Evolutionary conservation across 2,113 vertebrate genomes (phyloP).

Genomic region (Rhombomys opimus): DNA sequence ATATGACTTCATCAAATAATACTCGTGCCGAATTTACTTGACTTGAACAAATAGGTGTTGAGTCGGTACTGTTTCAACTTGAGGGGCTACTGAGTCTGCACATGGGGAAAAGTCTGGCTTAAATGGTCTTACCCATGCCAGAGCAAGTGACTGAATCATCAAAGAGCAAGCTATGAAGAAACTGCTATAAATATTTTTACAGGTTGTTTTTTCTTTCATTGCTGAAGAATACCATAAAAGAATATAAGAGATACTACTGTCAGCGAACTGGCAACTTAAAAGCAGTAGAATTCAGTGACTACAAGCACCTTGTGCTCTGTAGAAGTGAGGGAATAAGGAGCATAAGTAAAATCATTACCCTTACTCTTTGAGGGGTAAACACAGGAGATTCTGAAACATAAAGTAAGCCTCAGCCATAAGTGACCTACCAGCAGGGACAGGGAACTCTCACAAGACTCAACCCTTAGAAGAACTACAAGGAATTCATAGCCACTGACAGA

Average conservation of each 20-base stretch:
- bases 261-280: not conserved
- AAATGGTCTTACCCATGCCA: not conserved
- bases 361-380: not conserved
- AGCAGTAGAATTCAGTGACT: not conserved
- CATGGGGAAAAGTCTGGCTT: not conserved
- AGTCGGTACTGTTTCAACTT: not conserved
- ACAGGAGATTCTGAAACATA: not conserved
- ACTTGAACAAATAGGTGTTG: not conserved
- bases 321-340: not conserved
- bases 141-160: not conserved
- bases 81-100: not conserved
- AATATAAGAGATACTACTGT: not conserved
- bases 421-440: not conserved
- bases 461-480: not conserved
- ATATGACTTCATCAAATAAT: conserved; percentile 22
- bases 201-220: not conserved
- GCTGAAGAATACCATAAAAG: conserved; percentile 43
- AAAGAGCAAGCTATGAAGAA: not conserved
- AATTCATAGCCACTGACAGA: not conserved
- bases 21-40: not conserved
- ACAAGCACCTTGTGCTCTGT: not conserved
- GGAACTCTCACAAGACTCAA: not conserved
- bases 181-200: conserved; percentile 7
- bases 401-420: not conserved
- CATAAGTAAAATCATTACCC: not conserved